phyloP scores from a whole-genome alignment of 2,113 vertebrate species.

The Oryzias woworae region DNA sequence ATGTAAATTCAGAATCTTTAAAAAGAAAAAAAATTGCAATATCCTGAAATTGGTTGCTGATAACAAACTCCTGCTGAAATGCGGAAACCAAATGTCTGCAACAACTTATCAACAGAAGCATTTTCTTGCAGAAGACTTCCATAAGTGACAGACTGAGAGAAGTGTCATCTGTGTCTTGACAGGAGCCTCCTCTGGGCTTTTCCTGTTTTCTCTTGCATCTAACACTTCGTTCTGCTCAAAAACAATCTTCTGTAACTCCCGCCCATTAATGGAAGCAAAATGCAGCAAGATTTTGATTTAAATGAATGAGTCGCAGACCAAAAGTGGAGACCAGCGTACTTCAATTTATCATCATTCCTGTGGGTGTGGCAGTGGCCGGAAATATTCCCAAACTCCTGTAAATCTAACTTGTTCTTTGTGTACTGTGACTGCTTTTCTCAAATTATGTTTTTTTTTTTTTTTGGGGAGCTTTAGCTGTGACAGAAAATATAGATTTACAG shows the following conservation, averaged over 20 bases:
- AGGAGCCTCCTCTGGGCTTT: constrained; percentile 49
- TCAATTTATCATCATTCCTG: too few relatives aligned
- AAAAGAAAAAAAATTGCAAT: constrained; percentile 3
- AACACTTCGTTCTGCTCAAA: constrained; percentile 32
- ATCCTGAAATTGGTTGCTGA: constrained; percentile 3
- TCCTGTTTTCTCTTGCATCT: constrained; percentile 43
- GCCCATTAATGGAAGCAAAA: too few relatives aligned
- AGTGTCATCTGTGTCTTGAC: constrained; percentile 54
- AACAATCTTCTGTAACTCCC: not conserved
- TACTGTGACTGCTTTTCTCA: not conserved
- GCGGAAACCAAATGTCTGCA: constrained; percentile 34
- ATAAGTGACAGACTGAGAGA: constrained; percentile 44
- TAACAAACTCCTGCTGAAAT: constrained; percentile 21
- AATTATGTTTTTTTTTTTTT: not conserved
- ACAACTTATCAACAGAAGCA: constrained; percentile 54
- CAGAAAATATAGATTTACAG: not conserved
- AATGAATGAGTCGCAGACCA: too few relatives aligned
- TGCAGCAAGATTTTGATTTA: too few relatives aligned
- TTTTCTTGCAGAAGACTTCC: constrained; percentile 34
- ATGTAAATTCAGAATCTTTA: not conserved
- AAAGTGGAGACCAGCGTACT: too few relatives aligned
- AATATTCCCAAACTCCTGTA: not conserved
- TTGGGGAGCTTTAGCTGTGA: not conserved
- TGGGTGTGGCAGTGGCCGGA: not conserved
- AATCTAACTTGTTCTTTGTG: not conserved